Evolutionary conservation across 2,113 vertebrate genomes (phyloP), one percentile per base, ranked within the genome.

Genomic region (Narcine bancroftii): DNA sequence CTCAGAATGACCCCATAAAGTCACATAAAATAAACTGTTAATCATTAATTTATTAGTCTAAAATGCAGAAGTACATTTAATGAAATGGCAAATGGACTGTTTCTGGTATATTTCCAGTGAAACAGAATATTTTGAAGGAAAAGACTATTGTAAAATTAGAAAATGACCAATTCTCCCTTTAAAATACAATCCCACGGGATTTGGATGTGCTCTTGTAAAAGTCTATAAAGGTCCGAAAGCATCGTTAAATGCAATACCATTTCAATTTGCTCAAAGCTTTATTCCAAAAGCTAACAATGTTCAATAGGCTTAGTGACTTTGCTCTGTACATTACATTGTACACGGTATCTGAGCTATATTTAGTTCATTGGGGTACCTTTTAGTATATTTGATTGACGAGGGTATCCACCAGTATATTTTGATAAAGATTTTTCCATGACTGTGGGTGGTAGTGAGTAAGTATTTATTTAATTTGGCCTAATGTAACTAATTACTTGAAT

Each of bases 151-250:
- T 87, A 87, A 87, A 87, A 87, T 60, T n/a, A 19, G 53, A 87
- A 87, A 36, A 87, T 36, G 81, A 53, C 53, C 56, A 56, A 60
- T 36, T 39, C 81, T 6, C 53, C 81, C 17, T 60, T 36, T 63
- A 87, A 60, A 21, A 87, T 36, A 60, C 21, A 60, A 60, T 87
- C 81, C 81, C 81, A 60, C 81, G 21, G 81, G 81, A 87, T 36
- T 87, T 60, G 81, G 81, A 87, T 60, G 81, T 87, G 53, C 81
- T 87, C 81, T 87, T 87, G 81, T 87, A 87, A 87, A 87, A 87
- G 53, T 63, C 17, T 87, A 87, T 60, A 36, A 60, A 87, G 56
- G 33, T 87, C 81, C 81, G 60, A 87, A 36, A 36, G 5, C 1
- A 60, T n/a, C 15, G 81, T 87, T 87, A 87, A 87, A 56, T 60